Percentiles rank a stretch among this genome's conserved stretches.
These are phyloP conservation scores for Pocillopora grandis DNA, from an alignment of 92 coral and sea anemone species.

Conservation along the genomic window DNA sequence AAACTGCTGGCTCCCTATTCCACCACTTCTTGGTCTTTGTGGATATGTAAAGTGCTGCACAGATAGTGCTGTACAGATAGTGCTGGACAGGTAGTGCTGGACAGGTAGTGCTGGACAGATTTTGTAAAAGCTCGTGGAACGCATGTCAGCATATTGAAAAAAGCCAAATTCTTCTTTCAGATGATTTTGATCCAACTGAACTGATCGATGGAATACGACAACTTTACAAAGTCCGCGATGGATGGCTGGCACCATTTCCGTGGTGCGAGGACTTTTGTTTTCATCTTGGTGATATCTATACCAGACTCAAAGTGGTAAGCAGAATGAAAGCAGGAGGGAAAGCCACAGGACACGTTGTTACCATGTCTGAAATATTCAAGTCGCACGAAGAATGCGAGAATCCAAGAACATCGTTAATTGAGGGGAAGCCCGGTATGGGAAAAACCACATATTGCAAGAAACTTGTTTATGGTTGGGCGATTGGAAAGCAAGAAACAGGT, in stretches of 20 bases:
- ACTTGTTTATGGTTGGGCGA: constrained; percentile 40
- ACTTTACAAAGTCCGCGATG: not conserved
- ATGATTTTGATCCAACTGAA: not conserved
- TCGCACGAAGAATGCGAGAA: constrained; percentile 14
- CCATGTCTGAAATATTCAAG: constrained; percentile 38
- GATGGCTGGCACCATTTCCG: constrained; percentile 10
- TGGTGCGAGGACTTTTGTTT: constrained; percentile 19
- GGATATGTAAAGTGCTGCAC: too few relatives aligned
- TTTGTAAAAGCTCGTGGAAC: too few relatives aligned
- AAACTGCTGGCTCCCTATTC: too few relatives aligned
- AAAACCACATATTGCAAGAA: constrained; percentile 3
- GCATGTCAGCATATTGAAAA: too few relatives aligned
- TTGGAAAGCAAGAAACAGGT: not conserved
- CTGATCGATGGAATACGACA: not conserved
- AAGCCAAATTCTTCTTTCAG: not conserved
- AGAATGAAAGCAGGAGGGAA: constrained; percentile 19
- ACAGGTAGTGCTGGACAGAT: too few relatives aligned
- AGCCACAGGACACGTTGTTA: constrained; percentile 22
- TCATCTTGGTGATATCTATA: constrained; percentile 30
- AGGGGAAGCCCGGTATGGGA: constrained; percentile 48
- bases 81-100: too few relatives aligned
- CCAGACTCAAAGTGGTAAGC: constrained; percentile 21
- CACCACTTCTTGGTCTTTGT: too few relatives aligned
- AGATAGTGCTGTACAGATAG: too few relatives aligned
- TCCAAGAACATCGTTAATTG: constrained; percentile 39